Evolutionary conservation across 92 coral and sea anemone species (phyloP).

Genomic region (Paragorgia papillata): DNA sequence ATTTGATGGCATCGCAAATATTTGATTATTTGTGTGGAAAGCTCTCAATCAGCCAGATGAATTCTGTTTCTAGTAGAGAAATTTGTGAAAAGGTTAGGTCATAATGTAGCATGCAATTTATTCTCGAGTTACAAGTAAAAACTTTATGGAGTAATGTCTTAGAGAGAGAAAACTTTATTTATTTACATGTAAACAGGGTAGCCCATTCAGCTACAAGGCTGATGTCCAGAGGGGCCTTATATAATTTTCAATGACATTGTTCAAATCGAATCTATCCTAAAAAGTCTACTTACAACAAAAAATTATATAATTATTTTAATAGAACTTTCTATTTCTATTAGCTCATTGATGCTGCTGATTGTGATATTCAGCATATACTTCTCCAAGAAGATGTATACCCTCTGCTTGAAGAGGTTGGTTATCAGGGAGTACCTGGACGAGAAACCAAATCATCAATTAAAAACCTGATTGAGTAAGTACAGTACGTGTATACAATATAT

Average conservation of each 20-base stretch:
- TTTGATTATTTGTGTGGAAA: conserved; percentile 2
- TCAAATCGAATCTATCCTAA: no score
- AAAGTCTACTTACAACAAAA: no score
- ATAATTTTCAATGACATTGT: no score
- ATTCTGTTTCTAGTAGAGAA: neutral
- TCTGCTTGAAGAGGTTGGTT: no score
- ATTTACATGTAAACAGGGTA: no score
- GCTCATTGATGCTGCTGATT: neutral
- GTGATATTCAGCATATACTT: neutral
- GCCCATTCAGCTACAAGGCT: no score
- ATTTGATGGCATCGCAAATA: neutral
- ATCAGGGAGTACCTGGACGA: neutral
- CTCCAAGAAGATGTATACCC: conserved; percentile 4
- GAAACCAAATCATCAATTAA: neutral
- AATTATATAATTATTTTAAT: neutral
- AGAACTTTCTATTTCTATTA: neutral
- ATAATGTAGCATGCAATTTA: no score
- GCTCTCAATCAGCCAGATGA: neutral
- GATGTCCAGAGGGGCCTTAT: no score
- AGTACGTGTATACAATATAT: neutral
- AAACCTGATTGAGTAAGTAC: neutral
- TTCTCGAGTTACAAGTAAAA: no score
- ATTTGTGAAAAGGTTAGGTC: neutral
- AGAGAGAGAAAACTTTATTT: neutral
- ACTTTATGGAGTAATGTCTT: no score